These are phyloP conservation scores for Rhegmatorhina hoffmannsi DNA, from an alignment of 2,113 vertebrate genomes.

Conservation along the genomic window DNA sequence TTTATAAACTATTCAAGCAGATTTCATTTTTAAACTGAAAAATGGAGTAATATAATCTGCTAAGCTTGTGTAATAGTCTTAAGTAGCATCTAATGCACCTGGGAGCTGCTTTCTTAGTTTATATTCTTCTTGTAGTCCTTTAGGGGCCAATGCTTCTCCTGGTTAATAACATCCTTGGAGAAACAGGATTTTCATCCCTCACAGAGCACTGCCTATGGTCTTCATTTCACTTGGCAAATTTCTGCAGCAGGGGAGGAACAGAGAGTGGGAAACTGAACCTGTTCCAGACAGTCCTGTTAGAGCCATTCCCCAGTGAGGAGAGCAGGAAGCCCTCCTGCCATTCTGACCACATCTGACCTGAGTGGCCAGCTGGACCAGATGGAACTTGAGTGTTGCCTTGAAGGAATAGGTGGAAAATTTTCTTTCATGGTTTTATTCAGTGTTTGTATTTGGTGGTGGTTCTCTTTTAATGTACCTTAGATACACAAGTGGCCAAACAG, in stretches of 20 bases:
- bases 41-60: not conserved
- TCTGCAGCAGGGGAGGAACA: not conserved
- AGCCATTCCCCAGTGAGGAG: accelerated
- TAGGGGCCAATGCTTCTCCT: not conserved
- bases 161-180: conserved; percentile 6
- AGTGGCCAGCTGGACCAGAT: not conserved
- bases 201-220: not conserved
- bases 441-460: not conserved
- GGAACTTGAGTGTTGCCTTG: not conserved
- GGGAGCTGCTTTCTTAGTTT: not conserved
- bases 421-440: not conserved
- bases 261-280: not conserved
- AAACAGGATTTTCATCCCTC: conserved; percentile 1
- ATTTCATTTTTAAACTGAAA: conserved; percentile 3
- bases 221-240: not conserved
- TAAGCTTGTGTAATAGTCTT: not conserved
- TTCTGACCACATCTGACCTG: not conserved
- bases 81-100: conserved; percentile 1
- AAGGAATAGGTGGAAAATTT: not conserved
- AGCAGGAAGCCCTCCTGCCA: not conserved
- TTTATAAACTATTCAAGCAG: not conserved
- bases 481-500: not conserved
- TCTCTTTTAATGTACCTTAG: not conserved
- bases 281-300: not conserved
- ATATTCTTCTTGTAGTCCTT: not conserved